Conservation (phyloP, 2,113 vertebrate genomes). For the Semicossyphus pulcher region DNA sequence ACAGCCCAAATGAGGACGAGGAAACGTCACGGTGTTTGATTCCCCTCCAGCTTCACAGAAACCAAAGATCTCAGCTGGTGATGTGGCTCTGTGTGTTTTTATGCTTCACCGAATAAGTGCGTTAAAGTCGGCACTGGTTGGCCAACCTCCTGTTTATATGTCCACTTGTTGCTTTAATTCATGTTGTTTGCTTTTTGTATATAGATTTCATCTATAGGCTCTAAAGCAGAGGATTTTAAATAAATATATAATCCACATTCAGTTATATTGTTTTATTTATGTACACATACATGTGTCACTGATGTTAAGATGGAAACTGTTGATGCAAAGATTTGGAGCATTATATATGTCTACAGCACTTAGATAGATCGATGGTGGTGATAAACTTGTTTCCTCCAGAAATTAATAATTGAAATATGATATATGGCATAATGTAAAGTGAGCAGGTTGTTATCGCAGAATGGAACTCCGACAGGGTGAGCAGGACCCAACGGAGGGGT, state of each 20-base stretch:
- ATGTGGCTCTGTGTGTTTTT: constrained; percentile 35
- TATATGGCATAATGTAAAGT: too few species aligned
- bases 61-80: constrained; percentile 12
- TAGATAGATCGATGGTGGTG: background rate
- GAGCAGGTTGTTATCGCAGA: too few species aligned
- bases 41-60: constrained; percentile 43
- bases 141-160: constrained; percentile 30
- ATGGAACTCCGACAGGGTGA: too few species aligned
- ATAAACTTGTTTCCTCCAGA: background rate
- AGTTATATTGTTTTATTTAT: background rate
- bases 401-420: background rate
- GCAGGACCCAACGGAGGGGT: too few species aligned
- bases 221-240: constrained; percentile 58
- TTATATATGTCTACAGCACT: too few species aligned
- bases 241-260: constrained; percentile 65
- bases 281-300: background rate
- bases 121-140: constrained; percentile 19
- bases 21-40: constrained; percentile 17
- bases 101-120: constrained; percentile 19
- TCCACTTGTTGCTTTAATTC: constrained; percentile 32
- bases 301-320: background rate
- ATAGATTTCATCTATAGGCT: constrained; percentile 45
- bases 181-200: constrained; percentile 50
- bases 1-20: constrained; percentile 23
- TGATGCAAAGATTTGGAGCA: too few species aligned